Percentiles rank a stretch among this genome's conserved stretches.
Conservation (phyloP, 2,113 vertebrate species). For the Eubucco bourcierii region DNA sequence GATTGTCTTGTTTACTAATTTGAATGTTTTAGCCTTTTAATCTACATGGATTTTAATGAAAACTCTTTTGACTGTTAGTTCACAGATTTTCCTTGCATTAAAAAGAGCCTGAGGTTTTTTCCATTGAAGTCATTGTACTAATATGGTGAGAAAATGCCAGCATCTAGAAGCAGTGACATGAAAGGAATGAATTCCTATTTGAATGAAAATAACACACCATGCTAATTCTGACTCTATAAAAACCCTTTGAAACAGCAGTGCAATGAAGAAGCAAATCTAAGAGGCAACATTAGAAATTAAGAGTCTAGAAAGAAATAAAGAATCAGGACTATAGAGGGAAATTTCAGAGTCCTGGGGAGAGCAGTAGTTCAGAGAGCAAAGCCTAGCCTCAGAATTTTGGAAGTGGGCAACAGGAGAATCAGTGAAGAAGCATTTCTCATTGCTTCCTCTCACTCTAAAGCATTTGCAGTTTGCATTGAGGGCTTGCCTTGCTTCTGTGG, state of each 20-base stretch:
- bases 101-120: conserved; percentile 36
- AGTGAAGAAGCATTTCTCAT: not conserved
- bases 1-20: conserved; percentile 43
- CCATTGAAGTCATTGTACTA: not conserved
- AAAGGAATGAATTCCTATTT: conserved; percentile 11
- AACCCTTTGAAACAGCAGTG: not conserved
- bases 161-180: not conserved
- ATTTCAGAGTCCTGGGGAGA: not conserved
- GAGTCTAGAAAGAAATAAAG: not conserved
- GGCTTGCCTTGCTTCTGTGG: not conserved
- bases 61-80: conserved; percentile 46
- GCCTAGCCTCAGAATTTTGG: not conserved
- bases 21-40: conserved; percentile 57
- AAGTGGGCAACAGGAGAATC: not conserved
- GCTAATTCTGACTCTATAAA: not conserved
- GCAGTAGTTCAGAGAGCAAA: not conserved
- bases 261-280: not conserved
- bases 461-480: not conserved
- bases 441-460: not conserved
- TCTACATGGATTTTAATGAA: conserved; percentile 48
- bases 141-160: conserved; percentile 27
- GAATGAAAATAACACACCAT: not conserved
- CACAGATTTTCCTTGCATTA: conserved; percentile 47
- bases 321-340: not conserved
- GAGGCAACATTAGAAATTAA: not conserved